These are phyloP conservation scores for Nasonia longicornis DNA, from an alignment of 1,140 invertebrate genomes.

Conservation along the genomic window DNA sequence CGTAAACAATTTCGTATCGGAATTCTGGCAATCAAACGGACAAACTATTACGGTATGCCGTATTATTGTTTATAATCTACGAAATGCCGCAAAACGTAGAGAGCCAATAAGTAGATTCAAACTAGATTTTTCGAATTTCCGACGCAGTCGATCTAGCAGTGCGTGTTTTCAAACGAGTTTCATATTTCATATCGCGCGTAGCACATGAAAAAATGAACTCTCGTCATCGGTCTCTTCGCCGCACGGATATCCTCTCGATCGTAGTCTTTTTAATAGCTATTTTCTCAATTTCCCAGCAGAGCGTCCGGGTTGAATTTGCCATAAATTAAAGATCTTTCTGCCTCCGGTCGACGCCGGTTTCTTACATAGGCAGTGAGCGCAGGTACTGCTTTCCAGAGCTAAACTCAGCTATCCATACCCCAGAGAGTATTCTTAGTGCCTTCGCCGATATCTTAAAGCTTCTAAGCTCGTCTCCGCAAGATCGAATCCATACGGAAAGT, in stretches of 20 bases:
- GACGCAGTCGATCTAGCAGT: not conserved
- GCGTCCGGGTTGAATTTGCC: not conserved
- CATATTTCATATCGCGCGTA: not conserved
- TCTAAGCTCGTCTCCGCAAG: slow-evolving; percentile 2
- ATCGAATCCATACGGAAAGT: not conserved
- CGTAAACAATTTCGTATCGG: not conserved
- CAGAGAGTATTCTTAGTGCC: not conserved
- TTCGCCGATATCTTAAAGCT: slow-evolving; percentile 1
- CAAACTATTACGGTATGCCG: not conserved
- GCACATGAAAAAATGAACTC: not conserved
- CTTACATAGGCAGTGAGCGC: no score
- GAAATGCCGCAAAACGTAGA: not conserved
- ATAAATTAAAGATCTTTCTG: slow-evolving; percentile 19
- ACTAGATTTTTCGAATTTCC: not conserved
- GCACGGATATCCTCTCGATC: no score
- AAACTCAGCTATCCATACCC: slow-evolving; percentile 4
- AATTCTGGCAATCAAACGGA: not conserved
- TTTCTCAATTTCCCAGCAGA: not conserved
- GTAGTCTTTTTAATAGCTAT: not conserved
- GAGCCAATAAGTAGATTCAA: not conserved
- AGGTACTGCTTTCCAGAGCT: not conserved
- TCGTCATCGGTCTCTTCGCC: not conserved
- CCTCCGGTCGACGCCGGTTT: not conserved
- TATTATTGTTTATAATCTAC: not conserved
- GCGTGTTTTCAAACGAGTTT: not conserved